Evolutionary conservation across 2,888 invertebrate genomes (phyloP), one percentile per base, ranked within the genome.

Genomic region (Leptinotarsa juncta): DNA sequence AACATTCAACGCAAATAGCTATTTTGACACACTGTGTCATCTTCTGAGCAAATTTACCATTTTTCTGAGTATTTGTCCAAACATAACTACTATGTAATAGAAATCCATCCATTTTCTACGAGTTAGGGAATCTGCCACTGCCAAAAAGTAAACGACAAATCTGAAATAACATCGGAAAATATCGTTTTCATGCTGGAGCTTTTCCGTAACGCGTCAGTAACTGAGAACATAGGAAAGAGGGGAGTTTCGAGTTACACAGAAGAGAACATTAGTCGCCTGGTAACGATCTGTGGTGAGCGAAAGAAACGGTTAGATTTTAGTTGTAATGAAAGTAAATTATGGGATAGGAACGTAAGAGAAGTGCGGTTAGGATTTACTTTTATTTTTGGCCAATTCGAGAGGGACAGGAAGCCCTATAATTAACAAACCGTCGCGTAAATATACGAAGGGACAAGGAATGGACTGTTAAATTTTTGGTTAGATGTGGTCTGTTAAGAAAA

Each of bases 241-340:
- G 62, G 62, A 62, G 62, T 62, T 62, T 62, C 62, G n/a, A 42
- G 62, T 62, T 62, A 62, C 62, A 62, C 32, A 62, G 62, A 26
- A 62, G 18, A 62, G 12, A 18, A 42, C 62, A 62, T 62, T 62
- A 62, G 62, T 62, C 62, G 42, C 62, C 62, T 62, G 62, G 62
- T 62, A 62, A 62, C 62, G 62, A 62, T 62, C 62, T 62, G 62
- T 62, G 42, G 62, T 42, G 42, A 62, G 62, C 16, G n/a, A n/a
- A 15, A n/a, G 12, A n/a, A 62, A 62, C 62, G 62, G 26, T 32
- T 62, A 32, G 32, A 42, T 62, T 62, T 62, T 42, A 62, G 62
- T n/a, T 32, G 7, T 15, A 12, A n/a, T 32, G 42, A 62, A 62
- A 16, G 16, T n/a, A 18, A 42, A 42, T 32, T 62, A 62, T 4